A percentile compares a stretch with the other conserved stretches of the same genome.
Conservation (phyloP, 2,797 vertebrate species). For the Rallus crepitans region DNA sequence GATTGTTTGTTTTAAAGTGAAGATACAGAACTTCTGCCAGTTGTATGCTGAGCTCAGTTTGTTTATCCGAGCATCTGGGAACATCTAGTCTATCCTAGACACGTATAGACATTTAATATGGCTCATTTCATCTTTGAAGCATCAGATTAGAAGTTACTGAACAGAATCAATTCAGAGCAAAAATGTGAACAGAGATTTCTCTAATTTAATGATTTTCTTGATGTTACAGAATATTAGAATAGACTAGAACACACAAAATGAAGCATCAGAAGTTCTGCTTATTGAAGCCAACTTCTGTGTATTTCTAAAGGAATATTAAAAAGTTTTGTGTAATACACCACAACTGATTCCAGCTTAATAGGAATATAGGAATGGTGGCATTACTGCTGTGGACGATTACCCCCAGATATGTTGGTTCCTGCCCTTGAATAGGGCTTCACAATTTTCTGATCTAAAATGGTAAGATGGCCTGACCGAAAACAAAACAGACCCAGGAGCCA, state of each 20-base stretch:
- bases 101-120: background rate
- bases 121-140: background rate
- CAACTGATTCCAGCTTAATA: background rate
- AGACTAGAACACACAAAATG: background rate
- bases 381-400: background rate
- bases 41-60: background rate
- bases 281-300: background rate
- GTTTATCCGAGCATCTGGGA: constrained; percentile 9
- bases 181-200: background rate
- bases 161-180: background rate
- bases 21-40: background rate
- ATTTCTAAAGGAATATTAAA: background rate
- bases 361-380: background rate
- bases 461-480: background rate
- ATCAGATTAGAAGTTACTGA: constrained; percentile 26
- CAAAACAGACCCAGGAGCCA: background rate
- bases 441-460: background rate
- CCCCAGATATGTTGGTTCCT: rapidly evolving
- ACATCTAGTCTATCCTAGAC: background rate
- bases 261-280: background rate
- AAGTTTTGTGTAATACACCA: background rate
- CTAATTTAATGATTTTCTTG: background rate
- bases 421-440: rapidly evolving
- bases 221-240: background rate
- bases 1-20: background rate